These are phyloP conservation scores for Micrastur ruficollis DNA, from an alignment of 2,797 vertebrate species.

Conservation along the genomic window DNA sequence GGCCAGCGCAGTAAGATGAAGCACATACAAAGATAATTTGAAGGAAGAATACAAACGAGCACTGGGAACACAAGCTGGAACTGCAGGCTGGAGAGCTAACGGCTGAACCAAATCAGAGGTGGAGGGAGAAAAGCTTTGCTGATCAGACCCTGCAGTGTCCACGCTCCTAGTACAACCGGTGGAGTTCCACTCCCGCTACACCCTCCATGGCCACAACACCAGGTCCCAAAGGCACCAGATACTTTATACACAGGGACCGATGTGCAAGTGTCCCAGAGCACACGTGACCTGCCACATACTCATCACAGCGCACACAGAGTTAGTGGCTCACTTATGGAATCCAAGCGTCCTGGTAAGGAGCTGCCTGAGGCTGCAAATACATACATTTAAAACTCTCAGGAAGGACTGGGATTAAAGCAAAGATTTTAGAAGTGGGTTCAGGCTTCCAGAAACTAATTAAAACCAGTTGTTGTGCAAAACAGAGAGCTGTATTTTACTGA, in stretches of 20 bases:
- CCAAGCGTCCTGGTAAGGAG: background rate
- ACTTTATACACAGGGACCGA: background rate
- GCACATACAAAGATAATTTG: too few species aligned
- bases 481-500: background rate
- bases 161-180: rapidly evolving
- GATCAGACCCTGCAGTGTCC: background rate
- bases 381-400: background rate
- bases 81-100: background rate
- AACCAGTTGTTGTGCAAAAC: background rate
- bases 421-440: background rate
- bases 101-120: background rate
- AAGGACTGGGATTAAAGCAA: background rate
- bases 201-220: background rate
- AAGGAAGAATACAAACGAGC: background rate
- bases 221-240: background rate
- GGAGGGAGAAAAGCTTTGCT: background rate
- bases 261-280: background rate
- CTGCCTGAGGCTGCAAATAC: background rate
- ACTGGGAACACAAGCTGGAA: background rate
- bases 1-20: rapidly evolving
- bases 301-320: background rate
- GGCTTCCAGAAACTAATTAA: background rate
- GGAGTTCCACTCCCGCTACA: background rate
- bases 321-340: background rate
- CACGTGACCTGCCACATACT: background rate